Evolutionary conservation across 2,113 vertebrate species (phyloP).

Genomic region (Corythaeola cristata): DNA sequence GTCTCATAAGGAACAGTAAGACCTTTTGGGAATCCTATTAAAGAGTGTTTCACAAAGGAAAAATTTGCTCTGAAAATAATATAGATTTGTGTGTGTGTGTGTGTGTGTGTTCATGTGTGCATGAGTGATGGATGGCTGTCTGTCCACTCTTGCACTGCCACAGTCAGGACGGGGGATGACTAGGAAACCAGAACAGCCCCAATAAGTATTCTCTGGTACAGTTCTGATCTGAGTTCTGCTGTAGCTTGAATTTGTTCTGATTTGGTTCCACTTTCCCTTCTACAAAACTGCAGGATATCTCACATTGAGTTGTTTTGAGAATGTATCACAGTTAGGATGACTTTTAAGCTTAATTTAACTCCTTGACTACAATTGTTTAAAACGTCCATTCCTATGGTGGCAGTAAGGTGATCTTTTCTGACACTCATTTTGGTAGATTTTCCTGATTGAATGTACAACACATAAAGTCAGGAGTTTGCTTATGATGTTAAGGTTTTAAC

Average conservation of each 20-base stretch:
- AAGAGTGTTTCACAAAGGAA: background rate
- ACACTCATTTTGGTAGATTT: background rate
- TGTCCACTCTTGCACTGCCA: background rate
- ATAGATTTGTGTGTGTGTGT: background rate
- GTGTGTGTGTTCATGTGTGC: fast-evolving
- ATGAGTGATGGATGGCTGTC: fast-evolving
- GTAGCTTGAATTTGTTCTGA: background rate
- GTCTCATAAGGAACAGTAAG: background rate
- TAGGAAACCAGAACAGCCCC: background rate
- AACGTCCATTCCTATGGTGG: background rate
- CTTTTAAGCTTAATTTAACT: background rate
- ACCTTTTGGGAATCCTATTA: background rate
- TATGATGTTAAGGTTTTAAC: background rate
- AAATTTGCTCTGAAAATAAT: background rate
- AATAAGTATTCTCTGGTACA: background rate
- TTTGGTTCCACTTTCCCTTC: background rate
- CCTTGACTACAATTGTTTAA: background rate
- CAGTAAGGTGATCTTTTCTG: background rate
- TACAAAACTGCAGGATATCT: background rate
- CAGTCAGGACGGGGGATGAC: background rate
- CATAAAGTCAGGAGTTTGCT: background rate
- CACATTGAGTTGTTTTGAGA: background rate
- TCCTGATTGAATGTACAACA: background rate
- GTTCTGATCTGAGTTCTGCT: background rate
- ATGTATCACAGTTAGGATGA: background rate